These are phyloP conservation scores for Zoanthus sociatus DNA, from an alignment of 92 coral and sea anemone genomes.

Conservation along the genomic window DNA sequence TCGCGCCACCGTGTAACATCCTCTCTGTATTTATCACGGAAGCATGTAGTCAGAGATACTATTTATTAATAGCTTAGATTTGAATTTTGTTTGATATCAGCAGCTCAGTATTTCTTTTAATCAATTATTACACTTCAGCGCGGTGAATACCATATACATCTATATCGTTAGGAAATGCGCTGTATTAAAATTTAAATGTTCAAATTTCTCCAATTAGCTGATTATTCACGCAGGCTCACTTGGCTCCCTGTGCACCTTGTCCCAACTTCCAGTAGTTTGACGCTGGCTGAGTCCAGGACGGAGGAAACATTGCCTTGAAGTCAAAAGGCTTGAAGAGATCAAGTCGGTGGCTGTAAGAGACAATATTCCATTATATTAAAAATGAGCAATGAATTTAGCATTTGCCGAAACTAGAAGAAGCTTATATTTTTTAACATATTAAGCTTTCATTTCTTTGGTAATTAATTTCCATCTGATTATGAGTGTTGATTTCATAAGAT, in stretches of 20 bases:
- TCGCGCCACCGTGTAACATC: too few relatives aligned
- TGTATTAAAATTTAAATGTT: neutral
- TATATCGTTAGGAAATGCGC: neutral
- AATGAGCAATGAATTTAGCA: neutral
- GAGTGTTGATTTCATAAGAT: too few relatives aligned
- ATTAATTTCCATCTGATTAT: too few relatives aligned
- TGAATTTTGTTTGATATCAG: too few relatives aligned
- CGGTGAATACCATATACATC: neutral
- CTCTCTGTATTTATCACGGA: too few relatives aligned
- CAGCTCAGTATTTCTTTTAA: too few relatives aligned
- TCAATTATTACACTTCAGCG: too few relatives aligned
- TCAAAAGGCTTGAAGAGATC: slow-evolving; percentile 87
- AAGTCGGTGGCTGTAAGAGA: slow-evolving; percentile 82
- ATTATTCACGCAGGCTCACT: neutral
- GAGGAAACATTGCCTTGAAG: slow-evolving; percentile 85
- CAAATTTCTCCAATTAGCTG: neutral
- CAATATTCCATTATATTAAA: neutral
- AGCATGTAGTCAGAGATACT: too few relatives aligned
- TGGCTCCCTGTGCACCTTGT: neutral
- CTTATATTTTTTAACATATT: too few relatives aligned
- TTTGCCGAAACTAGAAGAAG: neutral
- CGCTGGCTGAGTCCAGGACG: slow-evolving; percentile 75
- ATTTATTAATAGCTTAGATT: too few relatives aligned
- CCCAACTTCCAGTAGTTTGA: slow-evolving; percentile 73
- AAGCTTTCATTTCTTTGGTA: too few relatives aligned